Evolutionary conservation across 2,113 vertebrate species (phyloP).

Genomic region (Phaethornis superciliosus): DNA sequence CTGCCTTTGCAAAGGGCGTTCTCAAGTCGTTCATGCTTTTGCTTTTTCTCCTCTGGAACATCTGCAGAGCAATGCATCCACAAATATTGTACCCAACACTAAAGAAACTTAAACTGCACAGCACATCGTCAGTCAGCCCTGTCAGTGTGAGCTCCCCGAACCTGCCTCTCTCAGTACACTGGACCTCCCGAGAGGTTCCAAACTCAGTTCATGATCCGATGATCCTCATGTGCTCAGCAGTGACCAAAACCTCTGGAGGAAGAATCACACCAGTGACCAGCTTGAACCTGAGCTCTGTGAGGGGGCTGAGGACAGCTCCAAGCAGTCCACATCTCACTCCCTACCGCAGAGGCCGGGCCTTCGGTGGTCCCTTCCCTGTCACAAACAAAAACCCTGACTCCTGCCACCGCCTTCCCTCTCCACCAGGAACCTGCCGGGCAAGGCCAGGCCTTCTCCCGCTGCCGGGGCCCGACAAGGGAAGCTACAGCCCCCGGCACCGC

Average conservation of each 20-base stretch:
- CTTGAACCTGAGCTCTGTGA: not conserved
- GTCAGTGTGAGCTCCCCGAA: not conserved
- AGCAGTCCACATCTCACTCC: not conserved
- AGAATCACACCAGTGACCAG: not conserved
- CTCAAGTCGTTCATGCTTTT: not conserved
- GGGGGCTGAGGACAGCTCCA: no score
- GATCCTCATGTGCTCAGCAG: not conserved
- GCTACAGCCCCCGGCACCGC: not conserved
- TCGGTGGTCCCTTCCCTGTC: not conserved
- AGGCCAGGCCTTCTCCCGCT: not conserved
- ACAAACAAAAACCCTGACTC: not conserved
- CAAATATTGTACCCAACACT: fast-evolving
- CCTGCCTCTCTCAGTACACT: fast-evolving
- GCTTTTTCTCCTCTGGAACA: not conserved
- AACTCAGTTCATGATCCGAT: fast-evolving
- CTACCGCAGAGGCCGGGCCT: not conserved
- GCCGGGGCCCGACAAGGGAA: not conserved
- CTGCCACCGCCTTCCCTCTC: not conserved
- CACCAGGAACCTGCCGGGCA: not conserved
- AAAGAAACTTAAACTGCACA: no score
- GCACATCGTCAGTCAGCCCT: not conserved
- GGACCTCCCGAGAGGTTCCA: not conserved
- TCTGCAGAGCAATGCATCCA: fast-evolving
- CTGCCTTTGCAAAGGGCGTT: not conserved
- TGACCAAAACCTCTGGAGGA: not conserved